These are phyloP conservation scores for Hartigia nigra DNA, from an alignment of 2,888 invertebrate genomes.

Conservation along the genomic window DNA sequence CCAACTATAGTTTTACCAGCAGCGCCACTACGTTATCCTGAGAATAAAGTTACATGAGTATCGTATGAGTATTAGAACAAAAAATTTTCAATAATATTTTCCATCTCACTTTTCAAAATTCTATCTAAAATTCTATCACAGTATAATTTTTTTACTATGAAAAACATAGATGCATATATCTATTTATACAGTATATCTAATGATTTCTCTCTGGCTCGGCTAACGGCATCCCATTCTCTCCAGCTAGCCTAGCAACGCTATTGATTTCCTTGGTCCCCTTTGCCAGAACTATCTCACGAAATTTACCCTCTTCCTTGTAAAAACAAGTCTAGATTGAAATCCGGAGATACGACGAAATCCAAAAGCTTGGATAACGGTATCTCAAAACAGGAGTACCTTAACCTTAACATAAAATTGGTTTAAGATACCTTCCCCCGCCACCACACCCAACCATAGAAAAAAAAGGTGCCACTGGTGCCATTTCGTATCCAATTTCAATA, in stretches of 20 bases:
- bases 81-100: not conserved
- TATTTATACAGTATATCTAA: not conserved
- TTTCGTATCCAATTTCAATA: not conserved
- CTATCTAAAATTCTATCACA: not conserved
- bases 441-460: too few relatives aligned
- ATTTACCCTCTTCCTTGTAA: conserved; percentile 51
- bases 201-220: conserved; percentile 7
- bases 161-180: not conserved
- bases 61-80: too few relatives aligned
- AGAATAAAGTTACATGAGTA: too few relatives aligned
- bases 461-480: not conserved
- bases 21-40: not conserved
- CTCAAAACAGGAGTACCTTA: not conserved
- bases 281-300: conserved; percentile 54
- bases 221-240: conserved; percentile 36
- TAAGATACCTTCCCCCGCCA: not conserved
- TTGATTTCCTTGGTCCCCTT: conserved; percentile 64
- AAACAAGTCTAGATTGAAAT: not conserved
- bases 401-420: not conserved
- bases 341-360: not conserved
- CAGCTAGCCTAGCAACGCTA: conserved; percentile 64
- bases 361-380: not conserved
- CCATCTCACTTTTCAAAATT: not conserved
- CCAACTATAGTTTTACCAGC: not conserved
- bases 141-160: too few relatives aligned